Percentiles rank a stretch among this genome's conserved stretches.
Conservation (phyloP, 2,113 vertebrate genomes). For the Mixornis gularis region DNA sequence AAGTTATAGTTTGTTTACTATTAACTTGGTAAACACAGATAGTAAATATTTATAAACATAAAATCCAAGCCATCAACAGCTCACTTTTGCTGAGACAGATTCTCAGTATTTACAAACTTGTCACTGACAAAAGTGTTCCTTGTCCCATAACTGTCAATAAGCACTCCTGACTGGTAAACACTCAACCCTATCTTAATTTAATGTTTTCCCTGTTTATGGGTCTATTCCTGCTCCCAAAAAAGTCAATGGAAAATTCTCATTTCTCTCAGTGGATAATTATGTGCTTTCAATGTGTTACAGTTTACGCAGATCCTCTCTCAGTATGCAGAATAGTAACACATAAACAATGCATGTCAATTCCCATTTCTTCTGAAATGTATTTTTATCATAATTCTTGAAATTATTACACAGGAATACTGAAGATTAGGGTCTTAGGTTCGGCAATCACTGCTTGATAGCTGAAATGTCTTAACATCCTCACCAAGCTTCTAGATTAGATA, state of each 20-base stretch:
- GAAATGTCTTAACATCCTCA: not conserved
- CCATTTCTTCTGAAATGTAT: not conserved
- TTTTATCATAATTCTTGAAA: not conserved
- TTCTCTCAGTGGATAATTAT: not conserved
- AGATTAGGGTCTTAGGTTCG: not conserved
- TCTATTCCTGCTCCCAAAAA: not conserved
- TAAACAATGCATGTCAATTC: not conserved
- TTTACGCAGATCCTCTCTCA: not conserved
- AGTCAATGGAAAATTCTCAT: not conserved
- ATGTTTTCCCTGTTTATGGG: not conserved
- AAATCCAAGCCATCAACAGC: constrained; percentile 1
- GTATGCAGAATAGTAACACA: not conserved
- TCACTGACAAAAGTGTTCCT: not conserved
- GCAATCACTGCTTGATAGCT: not conserved
- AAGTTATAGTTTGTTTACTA: not conserved
- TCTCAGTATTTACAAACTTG: not conserved
- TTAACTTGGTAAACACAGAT: not conserved
- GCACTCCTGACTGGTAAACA: not conserved
- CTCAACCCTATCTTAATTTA: not conserved
- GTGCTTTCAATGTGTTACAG: not conserved
- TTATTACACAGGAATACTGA: constrained; percentile 5
- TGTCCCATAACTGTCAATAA: not conserved
- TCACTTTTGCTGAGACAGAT: not conserved
- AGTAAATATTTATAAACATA: not conserved
- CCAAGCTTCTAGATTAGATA: not conserved